These are phyloP conservation scores for Iguana delicatissima DNA, from an alignment of 2,797 vertebrate species.

Conservation along the genomic window DNA sequence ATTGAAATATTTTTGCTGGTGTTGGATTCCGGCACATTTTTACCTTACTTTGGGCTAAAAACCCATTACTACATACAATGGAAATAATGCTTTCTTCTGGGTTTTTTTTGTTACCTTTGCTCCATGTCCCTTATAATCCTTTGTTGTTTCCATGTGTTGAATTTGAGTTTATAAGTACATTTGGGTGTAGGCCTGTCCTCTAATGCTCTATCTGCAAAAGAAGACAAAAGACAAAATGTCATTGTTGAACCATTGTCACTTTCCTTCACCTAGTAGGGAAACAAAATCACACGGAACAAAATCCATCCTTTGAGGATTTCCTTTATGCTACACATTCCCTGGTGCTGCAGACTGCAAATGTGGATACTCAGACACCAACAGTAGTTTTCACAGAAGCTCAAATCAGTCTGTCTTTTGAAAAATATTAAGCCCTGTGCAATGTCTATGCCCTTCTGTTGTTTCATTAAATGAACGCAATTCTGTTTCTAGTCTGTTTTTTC, in stretches of 20 bases:
- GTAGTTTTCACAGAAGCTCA: not conserved
- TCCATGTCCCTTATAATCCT: not conserved
- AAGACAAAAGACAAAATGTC: not conserved
- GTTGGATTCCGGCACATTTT: not conserved
- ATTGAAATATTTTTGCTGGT: not conserved
- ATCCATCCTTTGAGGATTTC: constrained; percentile 14
- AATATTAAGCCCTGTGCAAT: constrained; percentile 19
- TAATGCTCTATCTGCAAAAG: not conserved
- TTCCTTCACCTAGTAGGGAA: not conserved
- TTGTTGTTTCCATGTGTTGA: not conserved
- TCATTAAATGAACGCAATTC: constrained; percentile 37
- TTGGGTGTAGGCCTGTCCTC: not conserved
- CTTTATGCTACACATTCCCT: constrained; percentile 27
- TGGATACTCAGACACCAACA: not conserved
- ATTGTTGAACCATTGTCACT: not conserved
- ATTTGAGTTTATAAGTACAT: not conserved
- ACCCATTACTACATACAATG: not conserved
- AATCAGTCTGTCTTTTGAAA: not conserved
- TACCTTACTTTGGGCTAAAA: not conserved
- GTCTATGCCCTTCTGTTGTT: constrained; percentile 31
- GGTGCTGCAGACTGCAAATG: not conserved
- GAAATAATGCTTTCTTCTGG: no score
- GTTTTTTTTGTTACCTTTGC: not conserved
- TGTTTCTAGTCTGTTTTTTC: constrained; percentile 44
- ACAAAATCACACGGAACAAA: not conserved